Conservation (phyloP, 1,140 invertebrate species). For the Brachionus rubens region DNA sequence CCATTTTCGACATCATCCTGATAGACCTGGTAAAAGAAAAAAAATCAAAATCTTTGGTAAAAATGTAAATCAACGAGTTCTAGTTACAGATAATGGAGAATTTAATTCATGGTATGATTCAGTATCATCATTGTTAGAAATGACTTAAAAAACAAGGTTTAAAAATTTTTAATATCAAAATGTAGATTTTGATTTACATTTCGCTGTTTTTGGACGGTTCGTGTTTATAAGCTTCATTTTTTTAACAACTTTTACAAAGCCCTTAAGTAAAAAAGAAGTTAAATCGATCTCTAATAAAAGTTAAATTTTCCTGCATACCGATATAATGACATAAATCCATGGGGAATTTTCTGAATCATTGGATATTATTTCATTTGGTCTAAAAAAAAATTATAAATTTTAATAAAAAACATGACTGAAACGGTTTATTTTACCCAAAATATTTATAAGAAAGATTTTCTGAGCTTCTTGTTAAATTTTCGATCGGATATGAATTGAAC, state of each 20-base stretch:
- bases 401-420: neutral
- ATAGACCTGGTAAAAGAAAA: neutral
- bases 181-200: neutral
- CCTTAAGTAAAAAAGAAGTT: neutral
- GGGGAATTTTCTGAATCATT: slow-evolving; percentile 25
- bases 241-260: slow-evolving; percentile 22
- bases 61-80: too few species aligned
- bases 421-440: slow-evolving; percentile 18
- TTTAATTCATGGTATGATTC: too few species aligned
- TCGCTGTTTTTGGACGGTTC: neutral
- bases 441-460: slow-evolving; percentile 14
- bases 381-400: neutral
- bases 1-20: neutral
- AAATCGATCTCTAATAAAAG: neutral
- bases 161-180: too few species aligned
- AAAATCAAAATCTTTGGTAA: too few species aligned
- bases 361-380: slow-evolving; percentile 11
- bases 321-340: slow-evolving; percentile 22
- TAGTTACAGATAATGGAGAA: too few species aligned
- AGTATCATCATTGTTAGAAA: too few species aligned
- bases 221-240: slow-evolving; percentile 14
- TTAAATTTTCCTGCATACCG: neutral
- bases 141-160: too few species aligned
- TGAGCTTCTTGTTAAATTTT: neutral
- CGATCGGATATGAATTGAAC: slow-evolving; percentile 28